Base-by-base conservation (phyloP, 2,113 vertebrate species). In the Corydoras sp. region DNA sequence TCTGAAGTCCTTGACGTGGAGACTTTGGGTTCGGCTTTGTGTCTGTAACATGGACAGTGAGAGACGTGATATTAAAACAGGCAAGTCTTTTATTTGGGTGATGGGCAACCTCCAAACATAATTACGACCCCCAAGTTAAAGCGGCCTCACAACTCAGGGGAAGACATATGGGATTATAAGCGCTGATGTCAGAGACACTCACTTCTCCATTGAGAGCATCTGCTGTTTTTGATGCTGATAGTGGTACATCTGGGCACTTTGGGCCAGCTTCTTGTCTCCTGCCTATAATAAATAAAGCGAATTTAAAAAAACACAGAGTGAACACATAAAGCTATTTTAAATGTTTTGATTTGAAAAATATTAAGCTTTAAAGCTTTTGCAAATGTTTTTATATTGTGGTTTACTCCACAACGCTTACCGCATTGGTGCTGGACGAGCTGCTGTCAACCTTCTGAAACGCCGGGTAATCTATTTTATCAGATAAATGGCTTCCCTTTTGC, bases 221-320 rank as follows among this genome's bases (percentile, higher is more conserved):
- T 98, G 95, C 82, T 96, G 95, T 75, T 95, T 93, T 88, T 97
- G 95, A 82, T 97, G 95, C 80, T 96, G 95, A 82, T 95, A 98
- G 83, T 98, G 95, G 79, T 93, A 96, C 94, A 98, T 93, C 86
- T 98, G 95, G 0, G 95, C 95, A 0, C 87, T 95, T 68, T 93
- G 95, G 9, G 92, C 96, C 84, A 97, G 86, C 0, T 91, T 93
- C 81, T 92, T 93, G 83, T 98, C 96, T 6, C 93, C 95, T 0
- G 91, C 90, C 95, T 98, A 79, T 24, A 9, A 66, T 10, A 59
- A 15, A 62, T 5, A 2, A 50, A 50, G 10, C 10, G 5, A 50
- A 50, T 5, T 50, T 50, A 50, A 29, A 53, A 49, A 53, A 29
- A 62, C 15, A 58, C 9, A 63, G 14, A 70, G 58, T 29, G 48